Base-by-base conservation (phyloP, 2,888 invertebrate genomes). In the Tortricodes alternella region DNA sequence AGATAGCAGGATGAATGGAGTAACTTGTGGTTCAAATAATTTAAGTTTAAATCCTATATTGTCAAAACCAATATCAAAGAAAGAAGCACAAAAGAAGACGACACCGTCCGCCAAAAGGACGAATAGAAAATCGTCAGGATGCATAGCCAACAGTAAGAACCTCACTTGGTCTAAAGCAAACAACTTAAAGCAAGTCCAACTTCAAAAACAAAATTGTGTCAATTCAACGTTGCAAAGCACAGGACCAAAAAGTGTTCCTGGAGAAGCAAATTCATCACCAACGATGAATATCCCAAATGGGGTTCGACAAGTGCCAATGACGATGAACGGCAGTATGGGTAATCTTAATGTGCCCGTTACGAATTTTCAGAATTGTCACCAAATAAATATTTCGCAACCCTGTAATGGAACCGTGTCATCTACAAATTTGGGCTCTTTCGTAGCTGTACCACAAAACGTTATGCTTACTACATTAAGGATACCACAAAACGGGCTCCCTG, bases 401-500 rank as follows among this genome's bases (percentile, higher is more conserved):
- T 86, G 87, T 61, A 89, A 85, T 62, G 87, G 87, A 32, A 71
- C 85, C 2, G 85, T 87, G 5, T 76, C 82, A 29, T 73, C 85
- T n/a, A 83, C 80, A 58, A 85, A 84, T 67, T 71, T 90, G 64
- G 71, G 85, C 39, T 87, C 89, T n/a, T 89, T 90, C 62, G 84
- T 90, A 29, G 83, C 91, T 16, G 83, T 91, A 51, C 92, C 92
- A 46, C 91, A 92, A 60, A 92, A 92, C 62, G 89, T 92, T 19
- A 86, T 92, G 83, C 85, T 93, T 9, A 92, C 92, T 59, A 84
- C 93, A 27, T 83, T 92, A 69, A 88, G 92, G 69, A 89, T 92
- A 84, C 92, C 92, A 15, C 91, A 87, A 63, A 91, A 85, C 62
- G 87, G 88, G 56, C 71, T 90, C 61, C 75, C 85, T 34, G 69